Base-by-base conservation (phyloP, 1,140 invertebrate genomes). In the Ladona fulva region DNA sequence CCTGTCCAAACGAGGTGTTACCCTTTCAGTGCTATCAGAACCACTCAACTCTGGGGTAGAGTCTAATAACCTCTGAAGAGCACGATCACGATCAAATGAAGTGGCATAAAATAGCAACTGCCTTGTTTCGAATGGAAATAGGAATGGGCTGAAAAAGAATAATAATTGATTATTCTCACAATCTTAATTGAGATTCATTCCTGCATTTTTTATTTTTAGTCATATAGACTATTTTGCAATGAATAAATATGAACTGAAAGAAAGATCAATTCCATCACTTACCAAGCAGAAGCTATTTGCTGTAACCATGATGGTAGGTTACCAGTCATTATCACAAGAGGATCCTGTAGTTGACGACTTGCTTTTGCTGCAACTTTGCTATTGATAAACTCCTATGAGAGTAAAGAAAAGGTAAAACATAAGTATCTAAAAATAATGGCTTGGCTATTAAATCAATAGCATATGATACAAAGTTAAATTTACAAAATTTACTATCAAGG, bases 301-400 rank as follows among this genome's bases (percentile, higher is more conserved):
- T 95, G 94, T 42, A 99, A 86, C 97, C 97, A 99, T 42, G 91
- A 90, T 0, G 97, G 97, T 76, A 99, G 86, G 87, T 98, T 98
- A 80, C 97, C 97, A 10, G 97, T 98, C 95, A 99, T 97, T 76
- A 99, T 97, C 0, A 99, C 95, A 52, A 99, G 86, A 14, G 97
- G 97, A 88, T 99, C 97, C 87, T 99, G 97, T 14, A 99, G 86
- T 86, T 99, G 97, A 75, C 97, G 88, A 85, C 94, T 97, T 0
- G 96, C 96, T 88, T 99, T 99, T 24, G 96, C 96, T 19, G 96
- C 96, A 79, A 95, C 91, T 87, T 97, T 94, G 81, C 86, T 89
- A 82, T 93, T 94, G 10, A 91, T 87, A 83, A 93, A 94, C 77
- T 92, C 91, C 78, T 84, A 80, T 25, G 84, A 81, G 16, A 83